Conservation (phyloP, 2,888 invertebrate species). For the Drosophila maculinotata region DNA sequence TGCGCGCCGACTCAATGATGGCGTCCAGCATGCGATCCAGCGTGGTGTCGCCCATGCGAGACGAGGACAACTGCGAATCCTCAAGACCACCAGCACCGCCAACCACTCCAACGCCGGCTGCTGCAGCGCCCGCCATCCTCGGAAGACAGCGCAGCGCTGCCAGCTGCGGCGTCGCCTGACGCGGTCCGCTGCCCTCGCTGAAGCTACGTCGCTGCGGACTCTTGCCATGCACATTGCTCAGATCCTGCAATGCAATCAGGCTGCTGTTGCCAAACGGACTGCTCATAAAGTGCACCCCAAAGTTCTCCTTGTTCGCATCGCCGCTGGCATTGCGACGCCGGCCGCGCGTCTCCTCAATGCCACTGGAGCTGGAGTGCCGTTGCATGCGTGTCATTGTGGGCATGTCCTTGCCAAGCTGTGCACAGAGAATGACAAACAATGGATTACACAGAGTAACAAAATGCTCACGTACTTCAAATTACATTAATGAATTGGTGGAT, state of each 20-base stretch:
- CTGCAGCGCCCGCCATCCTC: constrained; percentile 23
- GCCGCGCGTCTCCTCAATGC: constrained; percentile 61
- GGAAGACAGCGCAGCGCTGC: constrained; percentile 62
- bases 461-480: no score
- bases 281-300: constrained; percentile 81
- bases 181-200: constrained; percentile 69
- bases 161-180: constrained; percentile 58
- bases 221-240: constrained; percentile 82
- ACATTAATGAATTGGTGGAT: no score
- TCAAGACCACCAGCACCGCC: constrained; percentile 35
- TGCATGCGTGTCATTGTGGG: constrained; percentile 83
- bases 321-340: constrained; percentile 63
- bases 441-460: neutral
- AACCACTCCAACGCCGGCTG: neutral
- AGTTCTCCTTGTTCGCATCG: constrained; percentile 84
- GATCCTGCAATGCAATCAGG: constrained; percentile 82
- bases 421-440: neutral
- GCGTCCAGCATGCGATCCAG: constrained; percentile 85
- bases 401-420: constrained; percentile 65
- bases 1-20: constrained; percentile 84
- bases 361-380: constrained; percentile 81
- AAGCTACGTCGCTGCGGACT: constrained; percentile 78
- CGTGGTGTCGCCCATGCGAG: constrained; percentile 84
- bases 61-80: constrained; percentile 78
- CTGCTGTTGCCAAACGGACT: constrained; percentile 81